Percentiles rank a stretch among this genome's conserved stretches.
phyloP scores from a whole-genome alignment of 2,888 invertebrate genomes.

The Xanthostigma xanthostigma region DNA sequence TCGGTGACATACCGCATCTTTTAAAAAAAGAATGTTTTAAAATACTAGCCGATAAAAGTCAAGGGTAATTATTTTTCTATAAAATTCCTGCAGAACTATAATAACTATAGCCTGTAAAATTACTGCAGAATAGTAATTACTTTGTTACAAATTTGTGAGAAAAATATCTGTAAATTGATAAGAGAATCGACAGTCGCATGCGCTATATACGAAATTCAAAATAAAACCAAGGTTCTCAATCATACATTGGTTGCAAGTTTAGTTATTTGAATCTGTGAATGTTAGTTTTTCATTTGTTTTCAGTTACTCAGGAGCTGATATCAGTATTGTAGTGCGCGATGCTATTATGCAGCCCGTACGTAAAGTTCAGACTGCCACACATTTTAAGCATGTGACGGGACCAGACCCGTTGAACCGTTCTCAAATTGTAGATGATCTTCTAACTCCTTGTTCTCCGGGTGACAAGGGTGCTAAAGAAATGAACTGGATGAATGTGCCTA shows the following conservation, averaged over 20 bases:
- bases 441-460: slow-evolving; percentile 95
- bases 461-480: slow-evolving; percentile 88
- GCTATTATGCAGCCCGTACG: slow-evolving; percentile 98
- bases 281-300: slow-evolving; percentile 10
- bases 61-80: slow-evolving; percentile 41
- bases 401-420: slow-evolving; percentile 73
- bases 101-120: no score
- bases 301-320: slow-evolving; percentile 96
- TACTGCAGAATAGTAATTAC: no score
- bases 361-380: slow-evolving; percentile 96
- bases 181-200: no score
- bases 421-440: slow-evolving; percentile 69
- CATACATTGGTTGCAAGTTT: background rate
- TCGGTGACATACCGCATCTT: slow-evolving; percentile 78
- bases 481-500: slow-evolving; percentile 93
- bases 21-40: slow-evolving; percentile 77
- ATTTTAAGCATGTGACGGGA: slow-evolving; percentile 76
- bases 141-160: no score
- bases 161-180: no score
- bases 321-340: slow-evolving; percentile 92
- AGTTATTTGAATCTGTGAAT: background rate
- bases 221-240: no score
- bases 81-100: no score
- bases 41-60: slow-evolving; percentile 66
- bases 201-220: no score